phyloP scores from a whole-genome alignment of 2,888 invertebrate species.

The Hypolimnas misippus region DNA sequence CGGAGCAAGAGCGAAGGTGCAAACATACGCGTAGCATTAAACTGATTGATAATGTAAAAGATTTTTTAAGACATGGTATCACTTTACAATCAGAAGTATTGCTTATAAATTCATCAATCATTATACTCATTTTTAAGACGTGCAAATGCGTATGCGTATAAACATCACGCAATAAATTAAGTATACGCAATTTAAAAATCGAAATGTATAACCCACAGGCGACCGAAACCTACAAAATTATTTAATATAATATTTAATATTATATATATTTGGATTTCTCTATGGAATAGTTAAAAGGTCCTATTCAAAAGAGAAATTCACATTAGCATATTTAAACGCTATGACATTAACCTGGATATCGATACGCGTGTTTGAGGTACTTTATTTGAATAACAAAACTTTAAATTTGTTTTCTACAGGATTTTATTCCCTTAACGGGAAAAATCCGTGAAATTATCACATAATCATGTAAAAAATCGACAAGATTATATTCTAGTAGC shows the following conservation, averaged over 20 bases:
- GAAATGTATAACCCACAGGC: too few relatives aligned
- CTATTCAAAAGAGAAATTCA: too few relatives aligned
- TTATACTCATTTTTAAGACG: not conserved
- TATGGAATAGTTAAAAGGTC: too few relatives aligned
- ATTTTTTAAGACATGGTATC: not conserved
- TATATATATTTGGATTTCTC: too few relatives aligned
- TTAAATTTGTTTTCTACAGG: not conserved
- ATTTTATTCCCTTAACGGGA: not conserved
- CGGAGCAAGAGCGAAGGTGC: not conserved
- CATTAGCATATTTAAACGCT: not conserved
- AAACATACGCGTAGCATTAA: not conserved
- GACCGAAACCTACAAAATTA: too few relatives aligned
- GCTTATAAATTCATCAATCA: not conserved
- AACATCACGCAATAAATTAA: too few relatives aligned
- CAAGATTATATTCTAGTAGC: constrained; percentile 32
- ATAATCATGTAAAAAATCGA: constrained; percentile 4
- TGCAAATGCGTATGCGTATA: too few relatives aligned
- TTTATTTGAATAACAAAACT: not conserved
- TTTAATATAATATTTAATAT: too few relatives aligned
- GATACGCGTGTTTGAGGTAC: not conserved
- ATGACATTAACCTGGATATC: not conserved
- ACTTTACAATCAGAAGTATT: not conserved
- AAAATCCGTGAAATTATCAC: constrained; percentile 14
- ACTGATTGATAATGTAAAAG: not conserved
- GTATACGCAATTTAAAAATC: too few relatives aligned